Percentiles rank a stretch among this genome's conserved stretches.
Conservation (phyloP, 1,140 invertebrate species). For the Telenomus remus region DNA sequence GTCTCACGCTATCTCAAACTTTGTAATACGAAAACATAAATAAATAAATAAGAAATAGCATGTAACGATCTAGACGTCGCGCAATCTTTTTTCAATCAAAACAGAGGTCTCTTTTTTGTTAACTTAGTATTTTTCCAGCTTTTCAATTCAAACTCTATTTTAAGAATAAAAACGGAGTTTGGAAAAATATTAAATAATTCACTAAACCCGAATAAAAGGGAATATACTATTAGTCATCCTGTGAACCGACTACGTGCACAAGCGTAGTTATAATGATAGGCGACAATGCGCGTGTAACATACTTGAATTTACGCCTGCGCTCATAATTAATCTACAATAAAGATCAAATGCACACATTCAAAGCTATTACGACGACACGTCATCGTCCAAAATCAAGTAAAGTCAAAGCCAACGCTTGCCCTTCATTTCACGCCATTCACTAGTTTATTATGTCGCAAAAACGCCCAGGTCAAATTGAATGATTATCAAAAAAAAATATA, state of each 20-base stretch:
- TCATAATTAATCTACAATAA: constrained; percentile 47
- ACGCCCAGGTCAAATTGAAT: not conserved
- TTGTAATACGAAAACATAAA: constrained; percentile 24
- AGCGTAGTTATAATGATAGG: constrained; percentile 29
- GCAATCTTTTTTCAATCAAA: not conserved
- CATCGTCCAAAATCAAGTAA: constrained; percentile 29
- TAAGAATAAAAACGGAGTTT: too few species aligned
- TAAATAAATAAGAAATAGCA: too few species aligned
- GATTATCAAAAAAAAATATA: not conserved
- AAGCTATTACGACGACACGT: constrained; percentile 17
- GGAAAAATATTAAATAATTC: too few species aligned
- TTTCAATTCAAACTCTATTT: too few species aligned
- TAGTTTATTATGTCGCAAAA: not conserved
- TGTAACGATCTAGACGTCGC: constrained; percentile 27
- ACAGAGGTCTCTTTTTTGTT: not conserved
- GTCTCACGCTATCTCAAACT: constrained; percentile 23
- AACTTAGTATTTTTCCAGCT: too few species aligned
- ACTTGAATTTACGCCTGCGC: constrained; percentile 12
- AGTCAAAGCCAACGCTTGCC: constrained; percentile 14
- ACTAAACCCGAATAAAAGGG: not conserved
- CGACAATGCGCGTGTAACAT: constrained; percentile 33
- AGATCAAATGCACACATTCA: constrained; percentile 33
- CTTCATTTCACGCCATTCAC: constrained; percentile 12
- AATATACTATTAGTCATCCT: not conserved
- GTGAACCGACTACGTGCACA: constrained; percentile 37